Evolutionary conservation across 2,113 vertebrate species (phyloP).

Genomic region (Vulpes vulpes): DNA sequence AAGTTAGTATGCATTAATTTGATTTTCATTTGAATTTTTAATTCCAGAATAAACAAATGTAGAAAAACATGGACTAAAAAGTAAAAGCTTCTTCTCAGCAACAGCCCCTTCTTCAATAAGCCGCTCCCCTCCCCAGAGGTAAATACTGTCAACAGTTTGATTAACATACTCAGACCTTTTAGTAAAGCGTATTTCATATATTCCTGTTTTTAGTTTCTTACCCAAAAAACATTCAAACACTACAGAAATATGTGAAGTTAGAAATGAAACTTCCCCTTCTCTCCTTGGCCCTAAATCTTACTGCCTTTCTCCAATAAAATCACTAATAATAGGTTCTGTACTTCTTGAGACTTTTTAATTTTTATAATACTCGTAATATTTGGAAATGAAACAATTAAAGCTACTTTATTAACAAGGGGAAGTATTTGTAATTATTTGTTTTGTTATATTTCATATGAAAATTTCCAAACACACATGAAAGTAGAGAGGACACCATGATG

Average conservation of each 20-base stretch:
- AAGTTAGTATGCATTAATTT: neutral
- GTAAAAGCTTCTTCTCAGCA: neutral
- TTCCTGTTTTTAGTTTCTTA: slow-evolving; percentile 29
- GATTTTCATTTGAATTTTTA: slow-evolving; percentile 30
- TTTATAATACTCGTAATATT: neutral
- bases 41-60: neutral
- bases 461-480: neutral
- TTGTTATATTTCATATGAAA: slow-evolving; percentile 5
- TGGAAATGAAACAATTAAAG: neutral
- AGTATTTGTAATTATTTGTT: neutral
- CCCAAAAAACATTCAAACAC: slow-evolving; percentile 1
- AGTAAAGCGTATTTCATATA: neutral
- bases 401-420: neutral
- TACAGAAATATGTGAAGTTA: neutral
- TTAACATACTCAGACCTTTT: neutral
- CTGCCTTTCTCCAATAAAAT: neutral
- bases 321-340: neutral
- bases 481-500: neutral
- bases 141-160: neutral
- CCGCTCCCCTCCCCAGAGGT: neutral
- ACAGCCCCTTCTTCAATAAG: neutral
- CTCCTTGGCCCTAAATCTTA: neutral
- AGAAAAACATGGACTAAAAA: neutral
- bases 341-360: neutral
- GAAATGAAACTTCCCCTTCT: neutral